Base-by-base conservation (phyloP, 2,113 vertebrate genomes). In the Acanthochromis polyacanthus region DNA sequence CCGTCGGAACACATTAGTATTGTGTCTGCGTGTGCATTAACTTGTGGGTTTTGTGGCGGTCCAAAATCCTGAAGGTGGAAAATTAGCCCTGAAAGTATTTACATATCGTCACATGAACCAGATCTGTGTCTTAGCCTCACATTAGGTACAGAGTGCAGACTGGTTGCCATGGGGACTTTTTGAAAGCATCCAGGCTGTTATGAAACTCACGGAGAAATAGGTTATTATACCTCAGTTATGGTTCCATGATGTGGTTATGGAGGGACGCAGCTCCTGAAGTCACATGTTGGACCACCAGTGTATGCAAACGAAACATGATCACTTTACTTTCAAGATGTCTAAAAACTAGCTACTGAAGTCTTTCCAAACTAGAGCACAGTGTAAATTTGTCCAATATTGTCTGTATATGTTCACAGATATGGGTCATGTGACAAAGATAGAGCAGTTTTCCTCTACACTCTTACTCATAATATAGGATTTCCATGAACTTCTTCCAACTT, bases 51-150 rank as follows among this genome's bases (percentile, higher is more conserved):
- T 73, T 59, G 55, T n/a, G 5, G 53, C 66, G 46, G 15, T 71
- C 79, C 19, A 64, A 82, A 83, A 83, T 75, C 75, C 66, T 80
- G 69, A 86, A 56, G 83, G 79, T 93, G 90, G 93, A 92, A 93
- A 93, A 89, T 71, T 32, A 59, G 63, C 67, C 65, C 67, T 40
- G 19, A 81, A n/a, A 88, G 82, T 85, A 74, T 87, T 93, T 88
- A 82, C 71, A 72, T 67, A 75, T 88, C 81, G 66, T 80, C 83
- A 79, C 75, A 75, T 71, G 80, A 67, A 79, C 67, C 85, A 67
- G 69, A 64, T 84, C 69, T 84, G 72, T 36, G 83, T 89, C 75
- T 66, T 32, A 58, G 70, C 79, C 82, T 83, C 70, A 74, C 82
- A 79, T 84, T 80, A 52, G 67, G 69, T 65, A 71, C 63, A 43